Conservation (phyloP, 2,797 vertebrate genomes). For the Phataginus tetradactyla region DNA sequence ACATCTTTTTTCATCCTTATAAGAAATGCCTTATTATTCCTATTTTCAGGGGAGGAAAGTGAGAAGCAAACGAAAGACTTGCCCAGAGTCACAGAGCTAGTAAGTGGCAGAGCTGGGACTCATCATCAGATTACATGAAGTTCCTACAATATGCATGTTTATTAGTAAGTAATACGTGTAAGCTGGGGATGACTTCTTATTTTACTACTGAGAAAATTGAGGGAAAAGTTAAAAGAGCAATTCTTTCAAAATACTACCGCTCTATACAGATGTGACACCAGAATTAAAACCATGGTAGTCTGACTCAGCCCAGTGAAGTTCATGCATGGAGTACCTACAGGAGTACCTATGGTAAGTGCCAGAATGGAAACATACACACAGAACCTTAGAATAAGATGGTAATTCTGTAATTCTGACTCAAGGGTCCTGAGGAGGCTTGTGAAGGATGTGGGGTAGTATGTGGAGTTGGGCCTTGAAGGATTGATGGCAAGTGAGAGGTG, state of each 20-base stretch:
- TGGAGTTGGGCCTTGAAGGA: neutral
- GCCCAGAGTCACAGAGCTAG: neutral
- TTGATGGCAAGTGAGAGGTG: neutral
- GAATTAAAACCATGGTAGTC: neutral
- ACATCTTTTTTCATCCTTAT: neutral
- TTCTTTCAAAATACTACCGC: neutral
- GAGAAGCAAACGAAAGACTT: conserved; percentile 28
- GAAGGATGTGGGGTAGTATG: neutral
- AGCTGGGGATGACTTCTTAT: neutral
- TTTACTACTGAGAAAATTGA: neutral
- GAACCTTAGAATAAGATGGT: neutral
- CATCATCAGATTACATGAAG: neutral
- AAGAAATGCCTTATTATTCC: neutral
- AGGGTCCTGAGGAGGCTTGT: neutral
- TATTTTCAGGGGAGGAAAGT: neutral
- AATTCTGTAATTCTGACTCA: neutral
- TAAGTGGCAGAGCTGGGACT: neutral
- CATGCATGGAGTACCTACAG: neutral
- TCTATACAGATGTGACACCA: neutral
- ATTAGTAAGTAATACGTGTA: neutral
- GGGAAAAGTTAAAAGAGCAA: neutral
- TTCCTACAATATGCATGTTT: neutral
- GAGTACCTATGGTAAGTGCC: neutral
- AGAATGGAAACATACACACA: neutral
- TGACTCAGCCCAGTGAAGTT: neutral